A percentile compares a stretch with the other conserved stretches of the same genome.
These are phyloP conservation scores for Amphimallon solstitiale DNA, from an alignment of 2,888 invertebrate genomes.

Conservation along the genomic window DNA sequence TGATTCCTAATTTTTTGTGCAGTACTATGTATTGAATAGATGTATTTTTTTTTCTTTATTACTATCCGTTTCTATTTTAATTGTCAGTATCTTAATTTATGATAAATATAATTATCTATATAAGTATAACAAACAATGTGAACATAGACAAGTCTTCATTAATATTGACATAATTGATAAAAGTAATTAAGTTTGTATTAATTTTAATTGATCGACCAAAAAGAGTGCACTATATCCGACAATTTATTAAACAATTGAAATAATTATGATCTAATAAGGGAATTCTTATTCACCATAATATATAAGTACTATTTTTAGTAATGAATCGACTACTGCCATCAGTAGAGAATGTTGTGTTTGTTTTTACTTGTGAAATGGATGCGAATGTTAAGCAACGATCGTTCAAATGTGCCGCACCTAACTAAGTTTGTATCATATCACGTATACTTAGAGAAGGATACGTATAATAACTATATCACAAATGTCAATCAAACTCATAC, in stretches of 20 bases:
- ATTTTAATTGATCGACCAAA: not conserved
- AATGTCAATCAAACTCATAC: constrained; percentile 10
- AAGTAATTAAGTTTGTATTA: not conserved
- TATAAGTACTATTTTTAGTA: constrained; percentile 13
- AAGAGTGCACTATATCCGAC: not conserved
- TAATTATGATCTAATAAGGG: constrained; percentile 28
- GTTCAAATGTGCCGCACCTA: constrained; percentile 8
- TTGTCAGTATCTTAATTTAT: no score
- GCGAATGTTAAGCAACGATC: constrained; percentile 7
- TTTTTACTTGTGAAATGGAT: constrained; percentile 11
- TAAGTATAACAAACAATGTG: not conserved
- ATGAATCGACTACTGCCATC: not conserved
- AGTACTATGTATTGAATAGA: no score
- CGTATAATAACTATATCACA: constrained; percentile 18
- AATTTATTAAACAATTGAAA: constrained; percentile 1
- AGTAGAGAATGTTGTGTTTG: not conserved
- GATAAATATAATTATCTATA: not conserved
- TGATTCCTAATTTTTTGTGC: no score
- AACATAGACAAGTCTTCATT: constrained; percentile 5
- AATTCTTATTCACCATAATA: no score
- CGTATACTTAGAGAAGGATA: not conserved
- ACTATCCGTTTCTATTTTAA: no score
- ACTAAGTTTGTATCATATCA: constrained; percentile 20
- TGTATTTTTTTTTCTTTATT: no score
- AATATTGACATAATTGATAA: constrained; percentile 17